Evolutionary conservation across 2,113 vertebrate species (phyloP), one percentile per base, ranked within the genome.

Genomic region (Procapra przewalskii): DNA sequence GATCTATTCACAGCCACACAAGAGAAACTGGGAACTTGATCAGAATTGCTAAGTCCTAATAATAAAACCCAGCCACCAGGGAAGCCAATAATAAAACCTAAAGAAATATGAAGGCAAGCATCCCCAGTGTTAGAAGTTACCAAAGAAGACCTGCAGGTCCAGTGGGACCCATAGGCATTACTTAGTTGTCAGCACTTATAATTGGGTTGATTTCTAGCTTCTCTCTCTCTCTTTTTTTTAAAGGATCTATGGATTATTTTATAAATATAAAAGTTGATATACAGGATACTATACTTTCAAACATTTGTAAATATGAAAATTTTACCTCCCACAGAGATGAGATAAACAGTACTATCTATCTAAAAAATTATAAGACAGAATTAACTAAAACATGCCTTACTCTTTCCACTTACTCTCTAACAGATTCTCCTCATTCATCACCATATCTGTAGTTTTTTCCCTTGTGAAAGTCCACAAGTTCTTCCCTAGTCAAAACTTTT

Each of bases 11-110:
- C 48, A 86, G 84, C 54, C 77, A 64, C 62, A 93, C 9, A 83
- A 96, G 50, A 93, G 43, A 90, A 88, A 84, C 4, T 1, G 31
- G 50, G 62, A 83, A 96, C 77, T 94, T 91, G 80, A 80, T 95
- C 81, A 94, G 91, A 96, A 88, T 90, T 95, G 96, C 60, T 97
- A 36, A 94, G 43, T 90, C 77, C 94, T 98, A 95, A 95, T 59
- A 97, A 97, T 90, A 89, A 93, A 85, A 83, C n/a, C 36, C 57
- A 59, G 57, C 25, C 57, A 27, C 57, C 4, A 4, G 10, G 57
- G 57, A 59, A 59, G 57, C 57, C 57, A 95, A 93, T 59, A 97
- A 97, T 90, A 91, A 91, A 81, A 83, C n/a, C 36, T 77, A 85
- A 86, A 91, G 45, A 91, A 90, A 79, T 87, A 21, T 29, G 96